These are phyloP conservation scores for Luperina testacea DNA, from an alignment of 2,888 invertebrate genomes.

Conservation along the genomic window DNA sequence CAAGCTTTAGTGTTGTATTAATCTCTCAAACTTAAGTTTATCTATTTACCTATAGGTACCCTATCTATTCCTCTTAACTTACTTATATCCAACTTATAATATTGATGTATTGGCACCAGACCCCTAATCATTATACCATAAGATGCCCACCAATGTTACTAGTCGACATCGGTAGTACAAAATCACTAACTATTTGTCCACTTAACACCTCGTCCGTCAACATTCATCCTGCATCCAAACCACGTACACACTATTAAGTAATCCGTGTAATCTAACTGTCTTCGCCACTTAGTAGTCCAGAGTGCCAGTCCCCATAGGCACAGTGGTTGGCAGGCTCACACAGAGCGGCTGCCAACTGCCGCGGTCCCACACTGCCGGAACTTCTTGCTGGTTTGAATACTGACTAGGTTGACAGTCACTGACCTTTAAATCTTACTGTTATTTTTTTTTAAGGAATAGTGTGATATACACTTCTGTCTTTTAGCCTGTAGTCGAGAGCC, in stretches of 20 bases:
- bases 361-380: conserved; percentile 56
- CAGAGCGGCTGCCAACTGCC: conserved; percentile 42
- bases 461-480: not conserved
- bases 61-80: not conserved
- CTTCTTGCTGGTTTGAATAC: conserved; percentile 35
- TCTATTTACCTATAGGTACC: not conserved
- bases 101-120: not conserved
- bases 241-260: conserved; percentile 42
- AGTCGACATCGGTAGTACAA: not conserved
- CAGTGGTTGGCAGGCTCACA: conserved; percentile 43
- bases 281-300: conserved; percentile 34
- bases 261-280: conserved; percentile 47
- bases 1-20: not conserved
- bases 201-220: not conserved
- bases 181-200: not conserved
- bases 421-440: conserved; percentile 30
- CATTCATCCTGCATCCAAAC: not conserved
- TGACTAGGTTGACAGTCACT: conserved; percentile 27
- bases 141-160: not conserved
- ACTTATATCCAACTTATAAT: not conserved
- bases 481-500: not conserved
- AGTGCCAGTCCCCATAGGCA: conserved; percentile 5
- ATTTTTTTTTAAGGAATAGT: conserved; percentile 24
- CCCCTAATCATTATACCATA: not conserved
- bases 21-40: not conserved